These are phyloP conservation scores for Diarsia mendica DNA, from an alignment of 2,888 invertebrate species.

Conservation along the genomic window DNA sequence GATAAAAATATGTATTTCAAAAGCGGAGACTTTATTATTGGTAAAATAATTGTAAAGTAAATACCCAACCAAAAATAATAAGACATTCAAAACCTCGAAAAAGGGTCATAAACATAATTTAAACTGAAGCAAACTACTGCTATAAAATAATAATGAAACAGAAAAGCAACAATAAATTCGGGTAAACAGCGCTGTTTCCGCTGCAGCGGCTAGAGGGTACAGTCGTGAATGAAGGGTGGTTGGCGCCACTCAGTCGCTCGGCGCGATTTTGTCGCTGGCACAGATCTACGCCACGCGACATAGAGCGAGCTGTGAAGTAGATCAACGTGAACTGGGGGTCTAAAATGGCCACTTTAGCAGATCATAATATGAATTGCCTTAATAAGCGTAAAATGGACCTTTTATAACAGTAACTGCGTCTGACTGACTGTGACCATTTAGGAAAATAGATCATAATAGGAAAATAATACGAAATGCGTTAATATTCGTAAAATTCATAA, in stretches of 20 bases:
- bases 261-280: constrained; percentile 73
- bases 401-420: too few relatives aligned
- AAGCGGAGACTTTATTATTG: background rate
- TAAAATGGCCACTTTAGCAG: too few relatives aligned
- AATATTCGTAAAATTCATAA: too few relatives aligned
- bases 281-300: constrained; percentile 67
- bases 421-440: too few relatives aligned
- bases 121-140: constrained; percentile 33
- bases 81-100: background rate
- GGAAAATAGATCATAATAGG: too few relatives aligned
- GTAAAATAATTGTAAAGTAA: too few relatives aligned
- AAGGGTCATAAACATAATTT: background rate
- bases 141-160: constrained; percentile 28
- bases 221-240: constrained; percentile 65
- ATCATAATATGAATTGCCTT: too few relatives aligned
- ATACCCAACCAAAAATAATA: background rate
- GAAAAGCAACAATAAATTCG: constrained; percentile 36
- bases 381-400: too few relatives aligned
- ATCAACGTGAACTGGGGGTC: constrained; percentile 12
- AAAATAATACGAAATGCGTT: too few relatives aligned
- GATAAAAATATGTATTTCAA: background rate
- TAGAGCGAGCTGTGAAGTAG: constrained; percentile 36
- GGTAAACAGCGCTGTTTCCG: constrained; percentile 44
- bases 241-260: constrained; percentile 75
- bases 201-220: constrained; percentile 64